These are phyloP conservation scores for Raillietiella orientalis DNA, from an alignment of 2,888 invertebrate genomes.

Conservation along the genomic window DNA sequence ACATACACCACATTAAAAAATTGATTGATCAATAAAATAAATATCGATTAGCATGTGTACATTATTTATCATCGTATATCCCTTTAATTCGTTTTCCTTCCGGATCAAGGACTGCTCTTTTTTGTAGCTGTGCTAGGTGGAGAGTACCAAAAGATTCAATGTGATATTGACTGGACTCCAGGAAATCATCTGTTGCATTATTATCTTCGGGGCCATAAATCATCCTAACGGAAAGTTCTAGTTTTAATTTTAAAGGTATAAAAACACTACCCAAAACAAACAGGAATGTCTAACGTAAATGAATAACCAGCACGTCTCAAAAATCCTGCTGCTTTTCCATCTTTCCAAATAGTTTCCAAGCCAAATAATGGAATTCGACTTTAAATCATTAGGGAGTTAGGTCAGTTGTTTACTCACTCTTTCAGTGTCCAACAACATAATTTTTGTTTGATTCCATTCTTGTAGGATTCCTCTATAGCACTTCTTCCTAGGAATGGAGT, in stretches of 20 bases:
- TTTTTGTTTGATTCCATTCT: conserved; percentile 26
- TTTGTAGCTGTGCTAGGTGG: conserved; percentile 30
- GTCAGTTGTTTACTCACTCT: conserved; percentile 9
- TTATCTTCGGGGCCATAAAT: conserved; percentile 22
- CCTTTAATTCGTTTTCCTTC: conserved; percentile 36
- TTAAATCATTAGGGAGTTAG: conserved; percentile 5
- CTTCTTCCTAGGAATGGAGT: conserved; percentile 45
- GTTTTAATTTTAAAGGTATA: too few relatives aligned
- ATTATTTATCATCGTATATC: conserved; percentile 14
- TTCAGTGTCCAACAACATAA: conserved; percentile 22
- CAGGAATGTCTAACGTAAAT: conserved; percentile 20
- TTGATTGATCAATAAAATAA: too few relatives aligned
- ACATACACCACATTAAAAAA: too few relatives aligned
- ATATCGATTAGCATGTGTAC: too few relatives aligned
- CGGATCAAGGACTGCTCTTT: conserved; percentile 51
- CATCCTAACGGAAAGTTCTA: conserved; percentile 17
- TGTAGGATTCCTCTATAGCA: conserved; percentile 25
- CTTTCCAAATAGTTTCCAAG: conserved; percentile 37
- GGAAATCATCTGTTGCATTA: conserved; percentile 25
- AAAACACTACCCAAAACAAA: conserved; percentile 23
- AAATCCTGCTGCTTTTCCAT: conserved; percentile 35
- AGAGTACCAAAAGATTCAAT: conserved; percentile 43
- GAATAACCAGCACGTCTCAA: conserved; percentile 49
- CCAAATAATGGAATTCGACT: conserved; percentile 41
- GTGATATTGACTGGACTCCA: conserved; percentile 35